A percentile compares a stretch with the other conserved stretches of the same genome.
Evolutionary conservation across 2,113 vertebrate species (phyloP).

Genomic region (Misgurnus anguillicaudatus): DNA sequence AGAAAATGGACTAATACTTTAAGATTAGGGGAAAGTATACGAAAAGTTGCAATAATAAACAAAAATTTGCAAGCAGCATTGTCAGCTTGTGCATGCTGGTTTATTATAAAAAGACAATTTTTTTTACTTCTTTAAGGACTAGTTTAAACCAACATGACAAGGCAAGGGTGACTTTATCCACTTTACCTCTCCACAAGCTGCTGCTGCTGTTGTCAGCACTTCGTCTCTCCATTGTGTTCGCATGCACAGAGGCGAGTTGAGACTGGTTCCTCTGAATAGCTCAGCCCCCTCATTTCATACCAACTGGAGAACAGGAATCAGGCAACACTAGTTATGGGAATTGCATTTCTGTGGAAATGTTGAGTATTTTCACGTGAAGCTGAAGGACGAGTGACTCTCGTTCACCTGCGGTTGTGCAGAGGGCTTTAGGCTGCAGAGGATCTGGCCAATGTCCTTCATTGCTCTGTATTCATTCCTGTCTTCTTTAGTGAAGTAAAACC

Average conservation of each 20-base stretch:
- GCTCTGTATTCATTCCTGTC: conserved; percentile 5
- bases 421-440: neutral
- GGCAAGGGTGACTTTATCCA: neutral
- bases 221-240: neutral
- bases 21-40: too few relatives aligned
- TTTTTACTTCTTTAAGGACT: neutral
- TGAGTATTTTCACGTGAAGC: neutral
- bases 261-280: neutral
- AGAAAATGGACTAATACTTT: too few relatives aligned
- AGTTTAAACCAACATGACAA: conserved; percentile 10
- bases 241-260: conserved; percentile 7
- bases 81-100: neutral
- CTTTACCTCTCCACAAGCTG: neutral
- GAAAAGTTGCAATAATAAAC: too few relatives aligned
- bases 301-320: conserved; percentile 8
- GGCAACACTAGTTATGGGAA: neutral
- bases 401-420: neutral
- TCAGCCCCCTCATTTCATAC: neutral
- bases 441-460: conserved; percentile 22
- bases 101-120: neutral
- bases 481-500: conserved; percentile 9
- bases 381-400: neutral
- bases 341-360: conserved; percentile 2
- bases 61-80: neutral
- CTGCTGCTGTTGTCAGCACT: neutral